Evolutionary conservation across 1,140 invertebrate genomes (phyloP).

Genomic region (Drosophila mauritiana): DNA sequence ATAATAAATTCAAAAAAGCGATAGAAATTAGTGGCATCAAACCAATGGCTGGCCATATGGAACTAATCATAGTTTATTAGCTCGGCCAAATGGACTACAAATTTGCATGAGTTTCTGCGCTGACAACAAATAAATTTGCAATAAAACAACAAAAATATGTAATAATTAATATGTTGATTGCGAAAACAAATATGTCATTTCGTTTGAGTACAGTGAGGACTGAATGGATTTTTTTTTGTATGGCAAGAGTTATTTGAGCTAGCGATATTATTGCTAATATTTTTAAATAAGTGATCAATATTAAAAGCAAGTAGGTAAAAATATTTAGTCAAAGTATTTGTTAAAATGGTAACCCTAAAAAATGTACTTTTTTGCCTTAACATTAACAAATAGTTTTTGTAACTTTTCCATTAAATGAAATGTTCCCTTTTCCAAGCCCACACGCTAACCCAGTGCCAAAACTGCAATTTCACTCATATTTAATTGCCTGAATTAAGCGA

Average conservation of each 20-base stretch:
- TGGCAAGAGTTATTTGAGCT: background rate
- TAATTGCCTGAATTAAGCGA: conserved; percentile 69
- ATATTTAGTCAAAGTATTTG: too few relatives aligned
- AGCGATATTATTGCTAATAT: background rate
- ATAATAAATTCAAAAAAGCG: conserved; percentile 71
- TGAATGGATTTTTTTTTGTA: background rate
- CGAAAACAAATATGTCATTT: background rate
- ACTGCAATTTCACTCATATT: conserved; percentile 67
- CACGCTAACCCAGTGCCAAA: conserved; percentile 30
- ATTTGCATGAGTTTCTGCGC: conserved; percentile 28
- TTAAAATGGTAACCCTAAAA: too few relatives aligned
- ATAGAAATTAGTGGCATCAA: conserved; percentile 67
- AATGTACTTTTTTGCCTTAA: too few relatives aligned
- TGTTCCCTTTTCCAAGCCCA: conserved; percentile 20
- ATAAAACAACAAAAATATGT: conserved; percentile 65
- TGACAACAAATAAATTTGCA: conserved; percentile 59
- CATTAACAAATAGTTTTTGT: background rate
- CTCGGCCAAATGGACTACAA: conserved; percentile 26
- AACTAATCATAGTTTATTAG: conserved; percentile 77
- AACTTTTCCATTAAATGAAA: background rate
- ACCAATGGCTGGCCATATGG: conserved; percentile 46
- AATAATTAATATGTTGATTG: conserved; percentile 41
- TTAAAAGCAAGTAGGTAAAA: too few relatives aligned
- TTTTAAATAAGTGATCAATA: too few relatives aligned
- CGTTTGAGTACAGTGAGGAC: background rate